These are phyloP conservation scores for Pristionchus maxplancki DNA, from an alignment of 2,888 invertebrate species.

Conservation along the genomic window DNA sequence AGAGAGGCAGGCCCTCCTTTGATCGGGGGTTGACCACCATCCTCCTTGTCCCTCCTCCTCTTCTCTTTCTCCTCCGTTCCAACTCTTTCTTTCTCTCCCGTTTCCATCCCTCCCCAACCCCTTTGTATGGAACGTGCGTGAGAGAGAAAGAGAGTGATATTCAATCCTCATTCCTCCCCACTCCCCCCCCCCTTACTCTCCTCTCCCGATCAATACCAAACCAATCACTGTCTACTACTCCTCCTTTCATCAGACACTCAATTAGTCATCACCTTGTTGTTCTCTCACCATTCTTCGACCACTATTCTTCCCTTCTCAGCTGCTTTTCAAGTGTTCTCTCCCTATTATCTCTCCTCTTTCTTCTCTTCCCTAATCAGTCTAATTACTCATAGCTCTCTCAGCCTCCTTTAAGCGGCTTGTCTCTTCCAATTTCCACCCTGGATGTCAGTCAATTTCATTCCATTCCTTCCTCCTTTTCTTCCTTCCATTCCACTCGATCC, in stretches of 20 bases:
- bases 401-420: neutral
- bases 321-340: slow-evolving; percentile 22
- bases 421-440: neutral
- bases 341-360: slow-evolving; percentile 10
- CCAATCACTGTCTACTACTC: neutral
- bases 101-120: neutral
- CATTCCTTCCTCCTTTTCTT: slow-evolving; percentile 10
- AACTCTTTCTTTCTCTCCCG: slow-evolving; percentile 11
- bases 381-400: slow-evolving; percentile 10
- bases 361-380: slow-evolving; percentile 10
- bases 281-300: neutral
- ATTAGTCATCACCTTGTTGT: neutral
- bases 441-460: slow-evolving; percentile 27
- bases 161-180: neutral
- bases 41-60: neutral
- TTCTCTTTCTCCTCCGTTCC: neutral
- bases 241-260: neutral
- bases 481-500: slow-evolving; percentile 26
- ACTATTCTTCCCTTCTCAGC: neutral
- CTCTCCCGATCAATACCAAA: neutral
- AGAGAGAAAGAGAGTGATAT: slow-evolving; percentile 38
- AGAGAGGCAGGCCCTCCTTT: neutral
- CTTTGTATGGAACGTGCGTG: slow-evolving; percentile 37
- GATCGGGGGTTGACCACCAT: neutral
- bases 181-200: neutral